Conservation (phyloP, 2,113 vertebrate genomes). For the Shinisaurus crocodilurus region DNA sequence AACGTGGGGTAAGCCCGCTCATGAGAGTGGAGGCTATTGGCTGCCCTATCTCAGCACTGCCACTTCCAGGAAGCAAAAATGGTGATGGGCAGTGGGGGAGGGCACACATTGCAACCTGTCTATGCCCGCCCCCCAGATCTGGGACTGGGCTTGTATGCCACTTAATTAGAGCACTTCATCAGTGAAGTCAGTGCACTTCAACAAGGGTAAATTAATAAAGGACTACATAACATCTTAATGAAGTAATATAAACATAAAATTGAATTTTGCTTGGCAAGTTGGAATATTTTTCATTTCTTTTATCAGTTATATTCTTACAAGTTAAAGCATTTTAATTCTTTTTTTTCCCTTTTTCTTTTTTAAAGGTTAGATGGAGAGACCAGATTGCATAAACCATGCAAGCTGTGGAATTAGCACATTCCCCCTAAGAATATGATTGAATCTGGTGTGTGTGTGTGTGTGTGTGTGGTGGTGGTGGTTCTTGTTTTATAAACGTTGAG, state of each 20-base stretch:
- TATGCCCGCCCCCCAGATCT: background rate
- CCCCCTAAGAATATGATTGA: constrained; percentile 52
- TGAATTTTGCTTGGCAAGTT: background rate
- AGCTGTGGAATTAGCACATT: constrained; percentile 35
- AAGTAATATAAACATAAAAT: too few relatives aligned
- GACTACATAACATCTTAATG: background rate
- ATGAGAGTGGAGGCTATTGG: background rate
- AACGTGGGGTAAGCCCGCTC: background rate
- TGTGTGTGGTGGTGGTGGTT: constrained; percentile 64
- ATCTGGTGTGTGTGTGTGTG: background rate
- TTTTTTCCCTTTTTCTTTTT: too few relatives aligned
- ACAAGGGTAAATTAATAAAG: background rate
- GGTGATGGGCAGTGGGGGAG: background rate
- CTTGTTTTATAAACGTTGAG: constrained; percentile 81
- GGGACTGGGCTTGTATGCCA: background rate
- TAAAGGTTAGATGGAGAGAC: background rate
- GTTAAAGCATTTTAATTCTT: background rate
- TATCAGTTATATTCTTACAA: rapidly evolving
- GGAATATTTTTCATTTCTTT: background rate
- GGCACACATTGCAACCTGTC: background rate
- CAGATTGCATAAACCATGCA: background rate
- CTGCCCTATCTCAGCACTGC: background rate
- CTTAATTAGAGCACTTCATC: background rate
- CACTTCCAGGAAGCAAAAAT: background rate
- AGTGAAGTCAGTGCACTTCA: background rate